A percentile compares a stretch with the other conserved stretches of the same genome.
These are phyloP conservation scores for Blastobasis adustella DNA, from an alignment of 2,888 invertebrate genomes.

Conservation along the genomic window DNA sequence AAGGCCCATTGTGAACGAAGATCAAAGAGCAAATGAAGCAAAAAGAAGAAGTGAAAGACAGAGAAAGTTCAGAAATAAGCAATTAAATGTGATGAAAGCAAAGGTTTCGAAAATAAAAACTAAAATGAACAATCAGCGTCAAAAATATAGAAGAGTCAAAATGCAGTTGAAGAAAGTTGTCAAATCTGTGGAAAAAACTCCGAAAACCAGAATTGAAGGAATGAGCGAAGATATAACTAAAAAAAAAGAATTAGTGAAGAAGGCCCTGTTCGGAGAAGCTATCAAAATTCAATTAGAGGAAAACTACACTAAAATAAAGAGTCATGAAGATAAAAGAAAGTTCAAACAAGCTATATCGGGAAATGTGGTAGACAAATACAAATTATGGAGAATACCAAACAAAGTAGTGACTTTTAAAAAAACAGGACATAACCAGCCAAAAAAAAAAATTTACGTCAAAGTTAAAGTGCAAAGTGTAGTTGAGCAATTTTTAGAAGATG, in stretches of 20 bases:
- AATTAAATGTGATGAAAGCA: conserved; percentile 1
- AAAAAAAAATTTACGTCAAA: conserved; percentile 7
- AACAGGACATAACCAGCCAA: conserved; percentile 6
- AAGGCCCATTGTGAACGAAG: neutral
- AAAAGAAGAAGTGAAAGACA: conserved; percentile 11
- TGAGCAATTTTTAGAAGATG: conserved; percentile 14
- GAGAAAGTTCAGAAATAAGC: conserved; percentile 8
- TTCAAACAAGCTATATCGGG: conserved; percentile 9
- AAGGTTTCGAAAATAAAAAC: conserved; percentile 1
- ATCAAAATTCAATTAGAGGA: neutral
- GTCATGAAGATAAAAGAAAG: conserved; percentile 8
- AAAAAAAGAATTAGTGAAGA: conserved; percentile 14
- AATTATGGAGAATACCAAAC: conserved; percentile 8
- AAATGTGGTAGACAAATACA: conserved; percentile 6
- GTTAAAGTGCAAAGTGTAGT: conserved; percentile 8
- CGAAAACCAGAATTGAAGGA: conserved; percentile 12
- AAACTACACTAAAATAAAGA: conserved; percentile 11
- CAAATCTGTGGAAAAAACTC: conserved; percentile 9
- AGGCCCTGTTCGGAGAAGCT: conserved; percentile 4
- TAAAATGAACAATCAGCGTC: conserved; percentile 6
- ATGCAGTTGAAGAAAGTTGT: conserved; percentile 6
- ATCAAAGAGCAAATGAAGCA: neutral
- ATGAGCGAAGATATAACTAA: conserved; percentile 13
- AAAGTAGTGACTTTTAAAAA: conserved; percentile 15
- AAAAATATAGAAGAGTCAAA: conserved; percentile 5